Evolutionary conservation across 2,797 vertebrate species (phyloP).

Genomic region (Propithecus perrieri): DNA sequence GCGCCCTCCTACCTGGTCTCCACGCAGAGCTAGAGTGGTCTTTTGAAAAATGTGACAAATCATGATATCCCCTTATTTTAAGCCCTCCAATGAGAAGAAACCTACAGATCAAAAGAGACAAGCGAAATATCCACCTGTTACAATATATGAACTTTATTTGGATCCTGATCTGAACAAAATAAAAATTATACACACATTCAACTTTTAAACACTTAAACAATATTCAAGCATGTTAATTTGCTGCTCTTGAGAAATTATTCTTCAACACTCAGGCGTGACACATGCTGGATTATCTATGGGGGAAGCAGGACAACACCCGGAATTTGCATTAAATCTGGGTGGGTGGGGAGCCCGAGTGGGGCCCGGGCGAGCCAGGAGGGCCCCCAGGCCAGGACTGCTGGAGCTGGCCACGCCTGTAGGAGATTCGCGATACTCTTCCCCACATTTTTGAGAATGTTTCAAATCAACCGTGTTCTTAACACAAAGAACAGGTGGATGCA

Average conservation of each 20-base stretch:
- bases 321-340: too few relatives aligned
- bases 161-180: background rate
- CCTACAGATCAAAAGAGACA: background rate
- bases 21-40: background rate
- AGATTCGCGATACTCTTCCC: rapidly evolving
- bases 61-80: background rate
- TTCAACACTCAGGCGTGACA: background rate
- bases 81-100: background rate
- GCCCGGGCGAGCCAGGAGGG: rapidly evolving
- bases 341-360: rapidly evolving
- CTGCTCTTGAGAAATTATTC: background rate
- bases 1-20: too few relatives aligned
- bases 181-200: background rate
- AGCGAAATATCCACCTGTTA: background rate
- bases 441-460: background rate
- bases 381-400: rapidly evolving
- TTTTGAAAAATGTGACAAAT: background rate
- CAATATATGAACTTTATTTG: background rate
- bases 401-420: rapidly evolving
- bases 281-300: too few relatives aligned
- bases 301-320: background rate
- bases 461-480: background rate
- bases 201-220: background rate
- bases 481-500: background rate
- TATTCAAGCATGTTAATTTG: background rate